These are phyloP conservation scores for Syngnathoides biaculeatus DNA, from an alignment of 2,113 vertebrate species.

Conservation along the genomic window DNA sequence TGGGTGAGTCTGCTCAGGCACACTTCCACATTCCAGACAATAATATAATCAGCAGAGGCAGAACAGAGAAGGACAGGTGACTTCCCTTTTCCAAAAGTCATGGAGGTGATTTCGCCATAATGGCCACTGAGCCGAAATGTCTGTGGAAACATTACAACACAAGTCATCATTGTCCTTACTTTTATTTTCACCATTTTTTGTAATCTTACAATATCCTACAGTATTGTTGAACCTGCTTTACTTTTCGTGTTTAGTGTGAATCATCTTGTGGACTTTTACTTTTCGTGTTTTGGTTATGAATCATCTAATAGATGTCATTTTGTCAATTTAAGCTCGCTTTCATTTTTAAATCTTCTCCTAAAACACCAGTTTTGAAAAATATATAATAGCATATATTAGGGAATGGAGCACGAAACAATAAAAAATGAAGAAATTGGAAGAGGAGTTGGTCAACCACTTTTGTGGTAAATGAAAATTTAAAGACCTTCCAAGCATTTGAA, in stretches of 20 bases:
- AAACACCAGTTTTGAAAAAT: too few relatives aligned
- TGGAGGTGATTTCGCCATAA: constrained; percentile 71
- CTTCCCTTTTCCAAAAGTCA: constrained; percentile 75
- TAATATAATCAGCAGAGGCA: constrained; percentile 78
- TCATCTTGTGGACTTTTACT: too few relatives aligned
- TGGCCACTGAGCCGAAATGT: constrained; percentile 78
- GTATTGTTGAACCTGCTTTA: background rate
- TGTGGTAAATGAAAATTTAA: background rate
- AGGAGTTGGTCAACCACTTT: background rate
- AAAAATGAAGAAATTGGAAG: background rate
- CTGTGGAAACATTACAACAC: constrained; percentile 28
- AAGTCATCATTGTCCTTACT: too few relatives aligned
- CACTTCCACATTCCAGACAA: constrained; percentile 78
- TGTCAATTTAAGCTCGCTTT: too few relatives aligned
- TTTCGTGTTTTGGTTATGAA: too few relatives aligned
- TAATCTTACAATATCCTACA: background rate
- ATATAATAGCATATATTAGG: background rate
- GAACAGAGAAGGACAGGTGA: constrained; percentile 76
- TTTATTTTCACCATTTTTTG: background rate
- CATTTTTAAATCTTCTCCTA: too few relatives aligned
- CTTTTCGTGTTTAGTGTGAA: too few relatives aligned
- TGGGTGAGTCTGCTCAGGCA: constrained; percentile 65
- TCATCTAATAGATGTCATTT: too few relatives aligned
- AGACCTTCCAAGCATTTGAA: background rate
- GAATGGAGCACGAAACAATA: background rate